phyloP scores from a whole-genome alignment of 2,113 vertebrate genomes.

The Brachyistius frenatus region DNA sequence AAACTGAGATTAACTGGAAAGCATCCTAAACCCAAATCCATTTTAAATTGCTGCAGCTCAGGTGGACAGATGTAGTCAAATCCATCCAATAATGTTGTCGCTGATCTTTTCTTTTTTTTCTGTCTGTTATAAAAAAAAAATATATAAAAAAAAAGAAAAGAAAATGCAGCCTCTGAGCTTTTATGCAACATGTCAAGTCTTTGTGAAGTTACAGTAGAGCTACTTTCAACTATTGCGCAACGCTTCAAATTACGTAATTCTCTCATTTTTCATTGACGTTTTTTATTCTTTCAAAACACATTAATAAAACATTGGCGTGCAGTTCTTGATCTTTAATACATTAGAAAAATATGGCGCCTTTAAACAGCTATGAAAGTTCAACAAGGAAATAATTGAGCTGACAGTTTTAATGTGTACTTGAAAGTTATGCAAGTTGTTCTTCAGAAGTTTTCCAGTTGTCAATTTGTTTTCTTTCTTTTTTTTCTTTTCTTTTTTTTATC shows the following conservation, averaged over 20 bases:
- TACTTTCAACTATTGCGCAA: slow-evolving; percentile 2
- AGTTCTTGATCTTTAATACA: slow-evolving; percentile 46
- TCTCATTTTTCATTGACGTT: background rate
- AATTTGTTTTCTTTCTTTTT: slow-evolving; percentile 18
- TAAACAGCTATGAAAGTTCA: slow-evolving; percentile 14
- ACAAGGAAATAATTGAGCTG: background rate
- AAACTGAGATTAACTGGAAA: slow-evolving; percentile 41
- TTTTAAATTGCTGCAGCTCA: slow-evolving; percentile 4
- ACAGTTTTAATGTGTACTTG: slow-evolving; percentile 18
- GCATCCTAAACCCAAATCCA: slow-evolving; percentile 32
- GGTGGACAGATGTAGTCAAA: slow-evolving; percentile 33
- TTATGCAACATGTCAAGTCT: slow-evolving; percentile 27
- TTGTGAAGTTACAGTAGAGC: background rate
- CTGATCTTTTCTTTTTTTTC: slow-evolving; percentile 15
- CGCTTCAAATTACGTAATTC: background rate
- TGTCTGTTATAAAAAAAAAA: too few species aligned
- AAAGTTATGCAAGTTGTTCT: slow-evolving; percentile 6
- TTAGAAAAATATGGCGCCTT: slow-evolving; percentile 4
- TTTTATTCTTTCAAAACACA: slow-evolving; percentile 16
- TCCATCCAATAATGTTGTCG: slow-evolving; percentile 24
- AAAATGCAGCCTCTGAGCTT: background rate
- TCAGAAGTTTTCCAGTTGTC: slow-evolving; percentile 6
- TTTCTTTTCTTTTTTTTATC: background rate
- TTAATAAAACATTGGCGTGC: slow-evolving; percentile 3
- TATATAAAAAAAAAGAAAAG: too few species aligned